These are phyloP conservation scores for Psococerastis gibbosa DNA, from an alignment of 2,888 invertebrate genomes.

Conservation along the genomic window DNA sequence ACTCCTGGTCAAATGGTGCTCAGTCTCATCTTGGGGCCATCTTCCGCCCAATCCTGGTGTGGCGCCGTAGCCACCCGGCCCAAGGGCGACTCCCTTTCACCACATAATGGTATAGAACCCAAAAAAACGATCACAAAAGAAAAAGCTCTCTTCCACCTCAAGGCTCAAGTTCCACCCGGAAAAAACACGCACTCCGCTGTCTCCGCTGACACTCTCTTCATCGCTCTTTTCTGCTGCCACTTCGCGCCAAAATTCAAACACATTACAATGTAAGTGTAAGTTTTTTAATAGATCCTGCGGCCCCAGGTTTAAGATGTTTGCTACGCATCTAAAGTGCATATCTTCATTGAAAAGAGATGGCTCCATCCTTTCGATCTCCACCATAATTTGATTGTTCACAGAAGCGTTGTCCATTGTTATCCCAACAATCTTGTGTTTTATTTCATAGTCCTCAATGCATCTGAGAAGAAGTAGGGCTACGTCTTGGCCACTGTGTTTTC, in stretches of 20 bases:
- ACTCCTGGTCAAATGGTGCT: too few relatives aligned
- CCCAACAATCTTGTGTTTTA: conserved; percentile 11
- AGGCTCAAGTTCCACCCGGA: too few relatives aligned
- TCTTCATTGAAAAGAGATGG: conserved; percentile 16
- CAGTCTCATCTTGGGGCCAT: too few relatives aligned
- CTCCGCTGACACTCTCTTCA: not conserved
- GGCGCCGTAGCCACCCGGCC: too few relatives aligned
- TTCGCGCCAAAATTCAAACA: conserved; percentile 1
- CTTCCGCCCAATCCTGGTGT: too few relatives aligned
- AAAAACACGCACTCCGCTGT: too few relatives aligned
- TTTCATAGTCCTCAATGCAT: conserved; percentile 14
- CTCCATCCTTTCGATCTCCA: conserved; percentile 15
- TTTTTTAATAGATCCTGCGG: conserved; percentile 12
- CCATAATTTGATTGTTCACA: conserved; percentile 18
- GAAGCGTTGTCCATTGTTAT: conserved; percentile 19
- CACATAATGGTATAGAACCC: too few relatives aligned
- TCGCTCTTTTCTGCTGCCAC: too few relatives aligned
- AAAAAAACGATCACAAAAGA: too few relatives aligned
- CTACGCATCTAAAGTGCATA: conserved; percentile 20
- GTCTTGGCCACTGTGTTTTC: conserved; percentile 19
- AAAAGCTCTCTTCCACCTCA: too few relatives aligned
- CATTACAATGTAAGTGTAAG: not conserved
- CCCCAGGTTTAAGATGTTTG: conserved; percentile 19
- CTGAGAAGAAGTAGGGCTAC: conserved; percentile 17
- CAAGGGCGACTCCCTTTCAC: too few relatives aligned